Base-by-base conservation (phyloP, 1,140 invertebrate species). In the Atta colombica region DNA sequence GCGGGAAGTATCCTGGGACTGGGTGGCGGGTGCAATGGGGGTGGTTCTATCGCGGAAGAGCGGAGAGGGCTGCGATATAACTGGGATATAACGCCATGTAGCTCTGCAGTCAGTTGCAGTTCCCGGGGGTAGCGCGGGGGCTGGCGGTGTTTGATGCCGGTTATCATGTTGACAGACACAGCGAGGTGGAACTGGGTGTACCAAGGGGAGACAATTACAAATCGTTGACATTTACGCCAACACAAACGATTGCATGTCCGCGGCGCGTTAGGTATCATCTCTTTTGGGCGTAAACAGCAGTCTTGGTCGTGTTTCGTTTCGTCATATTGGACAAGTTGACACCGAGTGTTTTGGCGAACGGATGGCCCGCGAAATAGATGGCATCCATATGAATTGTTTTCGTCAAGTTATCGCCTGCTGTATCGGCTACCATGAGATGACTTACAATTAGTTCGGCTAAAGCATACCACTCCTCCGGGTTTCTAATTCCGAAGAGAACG, bases 101-200 rank as follows among this genome's bases (percentile, higher is more conserved):
- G 78, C 90, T 91, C 91, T 92, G 93, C 94, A 95, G 94, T 94
- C 94, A 94, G 94, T 94, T 94, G 93, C 94, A 95, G 93, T 89
- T 90, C 91, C 91, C 85, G 81, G 78, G 85, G 88, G 77, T 66
- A 66, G 77, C 55, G 77, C 49, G 65, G 89, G 89, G 88, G 89
- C 80, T 71, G 88, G 93, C 93, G 93, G 92, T 95, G 93, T 94
- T 95, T 95, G 94, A 94, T 94, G 92, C 93, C 92, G 91, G 94
- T 94, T 94, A 94, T 95, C 94, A 95, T 94, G 94, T 94, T 94
- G 94, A 94, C 94, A 94, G 94, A 95, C 94, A 93, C 93, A 93
- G 93, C 93, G 88, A 92, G 92, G 91, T 92, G 91, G 89, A 89
- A 85, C 89, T 80, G 88, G 90, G 90, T 91, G 86, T 69, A 88